A percentile compares a stretch with the other conserved stretches of the same genome.
Evolutionary conservation across 2,113 vertebrate genomes (phyloP).

Genomic region (Catharus minimus): DNA sequence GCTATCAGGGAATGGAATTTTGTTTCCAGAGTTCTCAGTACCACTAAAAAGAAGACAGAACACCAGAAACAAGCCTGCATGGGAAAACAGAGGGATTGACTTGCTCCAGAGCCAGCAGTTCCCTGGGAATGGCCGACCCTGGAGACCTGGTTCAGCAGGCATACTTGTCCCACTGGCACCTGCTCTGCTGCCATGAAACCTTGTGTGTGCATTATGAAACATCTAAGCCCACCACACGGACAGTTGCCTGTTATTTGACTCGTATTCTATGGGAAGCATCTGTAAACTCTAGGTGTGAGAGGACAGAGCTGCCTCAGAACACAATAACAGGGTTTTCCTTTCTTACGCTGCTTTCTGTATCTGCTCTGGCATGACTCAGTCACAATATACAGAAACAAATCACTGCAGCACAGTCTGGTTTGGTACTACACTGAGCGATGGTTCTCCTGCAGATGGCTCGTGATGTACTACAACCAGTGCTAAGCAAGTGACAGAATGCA

Average conservation of each 20-base stretch:
- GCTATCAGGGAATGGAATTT: slow-evolving; percentile 14
- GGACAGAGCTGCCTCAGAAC: neutral
- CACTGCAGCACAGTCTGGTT: neutral
- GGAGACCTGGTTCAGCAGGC: rapidly evolving
- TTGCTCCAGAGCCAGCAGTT: rapidly evolving
- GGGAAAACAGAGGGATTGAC: neutral
- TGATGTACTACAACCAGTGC: neutral
- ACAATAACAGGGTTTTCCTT: neutral
- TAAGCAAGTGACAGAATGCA: neutral
- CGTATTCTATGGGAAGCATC: neutral
- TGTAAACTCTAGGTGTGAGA: neutral
- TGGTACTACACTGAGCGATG: neutral
- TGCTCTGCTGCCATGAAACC: rapidly evolving
- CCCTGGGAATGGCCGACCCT: rapidly evolving
- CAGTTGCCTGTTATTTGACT: rapidly evolving
- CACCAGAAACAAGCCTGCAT: neutral
- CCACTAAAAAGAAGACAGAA: neutral
- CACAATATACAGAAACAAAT: neutral
- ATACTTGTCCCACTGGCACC: neutral
- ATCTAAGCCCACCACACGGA: neutral
- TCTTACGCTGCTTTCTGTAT: neutral
- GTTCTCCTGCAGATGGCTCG: neutral
- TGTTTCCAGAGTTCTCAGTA: slow-evolving; percentile 17
- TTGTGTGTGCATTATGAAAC: neutral
- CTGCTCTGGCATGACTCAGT: neutral